phyloP scores from a whole-genome alignment of 2,888 invertebrate species.

The Eutolmus rufibarbis region DNA sequence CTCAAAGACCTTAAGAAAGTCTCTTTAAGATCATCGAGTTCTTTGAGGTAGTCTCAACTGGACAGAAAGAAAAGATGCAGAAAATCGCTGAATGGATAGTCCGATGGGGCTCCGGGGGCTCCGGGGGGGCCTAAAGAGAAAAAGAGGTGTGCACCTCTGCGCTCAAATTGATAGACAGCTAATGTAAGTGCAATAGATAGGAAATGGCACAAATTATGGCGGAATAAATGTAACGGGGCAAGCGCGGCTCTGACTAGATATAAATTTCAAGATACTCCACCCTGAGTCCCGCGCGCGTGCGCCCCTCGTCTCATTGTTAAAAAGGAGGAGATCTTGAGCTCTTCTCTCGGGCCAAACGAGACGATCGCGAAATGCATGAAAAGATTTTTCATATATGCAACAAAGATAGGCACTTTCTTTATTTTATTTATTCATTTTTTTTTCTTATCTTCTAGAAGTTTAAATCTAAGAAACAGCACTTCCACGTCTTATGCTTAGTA shows the following conservation, averaged over 20 bases:
- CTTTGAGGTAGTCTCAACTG: too few relatives aligned
- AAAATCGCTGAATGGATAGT: too few relatives aligned
- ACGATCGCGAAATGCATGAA: not conserved
- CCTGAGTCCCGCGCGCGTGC: not conserved
- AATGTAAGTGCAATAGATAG: conserved; percentile 25
- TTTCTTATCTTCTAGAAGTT: not conserved
- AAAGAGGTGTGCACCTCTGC: not conserved
- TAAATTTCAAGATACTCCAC: not conserved
- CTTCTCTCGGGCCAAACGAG: not conserved
- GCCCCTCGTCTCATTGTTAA: too few relatives aligned
- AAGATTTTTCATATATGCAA: not conserved
- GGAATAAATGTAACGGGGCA: conserved; percentile 2
- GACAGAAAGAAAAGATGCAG: too few relatives aligned
- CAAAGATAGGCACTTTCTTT: not conserved
- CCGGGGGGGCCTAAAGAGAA: too few relatives aligned
- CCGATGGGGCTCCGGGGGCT: too few relatives aligned
- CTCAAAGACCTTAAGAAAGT: too few relatives aligned
- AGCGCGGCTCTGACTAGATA: not conserved
- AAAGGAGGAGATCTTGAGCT: not conserved
- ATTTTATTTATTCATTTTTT: not conserved
- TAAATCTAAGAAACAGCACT: not conserved
- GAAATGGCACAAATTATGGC: conserved; percentile 37
- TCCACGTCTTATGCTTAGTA: not conserved
- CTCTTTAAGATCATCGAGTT: too few relatives aligned
- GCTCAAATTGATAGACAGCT: conserved; percentile 38